Evolutionary conservation across 2,888 invertebrate genomes (phyloP).

Genomic region (Cataglyphis albicans): DNA sequence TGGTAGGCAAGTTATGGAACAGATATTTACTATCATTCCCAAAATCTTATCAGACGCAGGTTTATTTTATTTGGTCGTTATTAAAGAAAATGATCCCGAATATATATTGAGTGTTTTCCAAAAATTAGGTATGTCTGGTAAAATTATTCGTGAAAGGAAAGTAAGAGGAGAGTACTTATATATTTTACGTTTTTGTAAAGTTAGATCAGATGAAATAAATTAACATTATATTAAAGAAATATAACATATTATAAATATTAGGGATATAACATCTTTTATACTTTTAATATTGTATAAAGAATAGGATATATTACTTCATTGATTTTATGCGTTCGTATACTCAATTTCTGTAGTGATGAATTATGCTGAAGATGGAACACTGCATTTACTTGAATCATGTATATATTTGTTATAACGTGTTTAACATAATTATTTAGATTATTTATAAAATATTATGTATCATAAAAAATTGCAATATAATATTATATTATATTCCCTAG

Average conservation of each 20-base stretch:
- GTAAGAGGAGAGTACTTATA: conserved; percentile 95
- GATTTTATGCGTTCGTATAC: not conserved
- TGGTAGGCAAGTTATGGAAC: conserved; percentile 92
- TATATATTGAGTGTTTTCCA: conserved; percentile 90
- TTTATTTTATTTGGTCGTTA: conserved; percentile 94
- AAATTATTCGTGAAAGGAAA: conserved; percentile 90
- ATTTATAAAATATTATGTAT: conserved; percentile 23
- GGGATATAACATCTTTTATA: not conserved
- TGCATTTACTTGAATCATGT: conserved; percentile 6
- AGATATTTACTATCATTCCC: conserved; percentile 90
- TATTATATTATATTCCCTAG: not conserved
- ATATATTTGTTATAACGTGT: not conserved
- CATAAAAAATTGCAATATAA: conserved; percentile 14
- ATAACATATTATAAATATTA: not conserved
- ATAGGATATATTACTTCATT: not conserved
- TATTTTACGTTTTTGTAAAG: conserved; percentile 90
- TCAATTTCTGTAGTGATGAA: not conserved
- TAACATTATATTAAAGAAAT: not conserved
- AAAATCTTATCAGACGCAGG: conserved; percentile 91
- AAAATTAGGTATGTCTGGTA: conserved; percentile 88
- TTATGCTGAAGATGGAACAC: not conserved
- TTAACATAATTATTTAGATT: not conserved
- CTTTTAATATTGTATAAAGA: not conserved
- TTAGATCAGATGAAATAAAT: not conserved
- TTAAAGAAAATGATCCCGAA: conserved; percentile 95